Percentiles rank a stretch among this genome's conserved stretches.
These are phyloP conservation scores for Naja naja DNA, from an alignment of 2,113 vertebrate genomes.

Conservation along the genomic window DNA sequence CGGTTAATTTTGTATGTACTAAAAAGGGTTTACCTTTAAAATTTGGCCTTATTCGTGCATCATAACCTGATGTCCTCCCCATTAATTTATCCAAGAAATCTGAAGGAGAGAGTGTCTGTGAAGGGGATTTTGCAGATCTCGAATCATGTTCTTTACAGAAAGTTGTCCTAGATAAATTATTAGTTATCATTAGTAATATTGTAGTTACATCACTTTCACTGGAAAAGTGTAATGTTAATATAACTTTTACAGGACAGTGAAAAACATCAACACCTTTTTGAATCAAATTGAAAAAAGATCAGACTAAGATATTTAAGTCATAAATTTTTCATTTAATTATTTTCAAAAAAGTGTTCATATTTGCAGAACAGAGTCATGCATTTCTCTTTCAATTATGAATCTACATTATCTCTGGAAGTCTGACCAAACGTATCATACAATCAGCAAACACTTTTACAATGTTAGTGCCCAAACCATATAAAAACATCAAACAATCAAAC, in stretches of 20 bases:
- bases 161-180: conserved; percentile 79
- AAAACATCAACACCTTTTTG: neutral
- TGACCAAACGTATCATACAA: neutral
- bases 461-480: neutral
- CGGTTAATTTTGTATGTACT: conserved; percentile 28
- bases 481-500: neutral
- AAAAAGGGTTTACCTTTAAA: conserved; percentile 89
- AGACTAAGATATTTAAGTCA: conserved; percentile 14
- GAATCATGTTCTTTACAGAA: conserved; percentile 94
- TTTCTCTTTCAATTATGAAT: neutral
- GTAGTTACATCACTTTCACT: conserved; percentile 18
- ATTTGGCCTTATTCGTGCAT: conserved; percentile 97
- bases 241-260: neutral
- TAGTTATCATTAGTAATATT: conserved; percentile 60
- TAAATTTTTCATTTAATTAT: neutral
- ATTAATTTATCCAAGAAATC: conserved; percentile 99
- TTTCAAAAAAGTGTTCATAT: neutral
- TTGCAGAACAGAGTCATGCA: neutral
- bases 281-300: neutral
- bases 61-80: conserved; percentile 96
- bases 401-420: conserved; percentile 7
- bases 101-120: conserved; percentile 91
- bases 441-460: neutral
- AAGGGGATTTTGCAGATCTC: conserved; percentile 84
- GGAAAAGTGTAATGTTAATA: conserved; percentile 18